Base-by-base conservation (phyloP, 2,888 invertebrate genomes). In the Sepioteuthis lessoniana region DNA sequence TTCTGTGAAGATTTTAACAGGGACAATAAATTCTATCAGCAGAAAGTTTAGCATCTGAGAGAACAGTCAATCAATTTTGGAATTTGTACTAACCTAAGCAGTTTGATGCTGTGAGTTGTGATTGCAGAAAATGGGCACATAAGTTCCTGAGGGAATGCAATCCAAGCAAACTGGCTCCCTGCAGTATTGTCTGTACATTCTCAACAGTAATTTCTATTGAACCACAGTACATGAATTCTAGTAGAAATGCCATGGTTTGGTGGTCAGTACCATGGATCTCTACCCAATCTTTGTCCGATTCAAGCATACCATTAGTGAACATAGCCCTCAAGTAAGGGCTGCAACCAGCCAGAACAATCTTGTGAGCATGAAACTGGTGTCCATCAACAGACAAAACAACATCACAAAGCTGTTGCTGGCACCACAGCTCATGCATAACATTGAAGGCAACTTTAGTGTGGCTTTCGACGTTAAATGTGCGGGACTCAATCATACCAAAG, bases 301-400 rank as follows among this genome's bases (percentile, higher is more conserved):
- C 97, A 93, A 96, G 95, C 97, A 96, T 96, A 31, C 97, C 97
- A 94, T 97, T 97, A 60, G 97, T 97, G 94, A 97, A 97, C 97
- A 97, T 97, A 42, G 97, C 97, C 76, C 96, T 95, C 25, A 97
- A 95, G 94, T 97, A 97, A 0, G 97, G 97, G 94, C 97, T 96
- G 94, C 96, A 96, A 0, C 97, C 97, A 31, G 97, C 97, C 47
- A 97, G 95, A 37, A 97, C 97, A 31, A 97, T 95, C 94, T 96
- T 96, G 94, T 97, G 97, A 5, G 97, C 97, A 76, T 95, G 96
- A 94, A 97, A 97, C 94, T 96, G 96, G 47, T 95, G 94, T 2
- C 95, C 96, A 37, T 96, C 96, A 0, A 97, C 96, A 92, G 96
- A 95, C 8, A 97, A 94, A 35, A 96, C 95, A 90, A 97, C 96